These are phyloP conservation scores for Aspidiotus destructor DNA, from an alignment of 2,888 invertebrate species.

Conservation along the genomic window DNA sequence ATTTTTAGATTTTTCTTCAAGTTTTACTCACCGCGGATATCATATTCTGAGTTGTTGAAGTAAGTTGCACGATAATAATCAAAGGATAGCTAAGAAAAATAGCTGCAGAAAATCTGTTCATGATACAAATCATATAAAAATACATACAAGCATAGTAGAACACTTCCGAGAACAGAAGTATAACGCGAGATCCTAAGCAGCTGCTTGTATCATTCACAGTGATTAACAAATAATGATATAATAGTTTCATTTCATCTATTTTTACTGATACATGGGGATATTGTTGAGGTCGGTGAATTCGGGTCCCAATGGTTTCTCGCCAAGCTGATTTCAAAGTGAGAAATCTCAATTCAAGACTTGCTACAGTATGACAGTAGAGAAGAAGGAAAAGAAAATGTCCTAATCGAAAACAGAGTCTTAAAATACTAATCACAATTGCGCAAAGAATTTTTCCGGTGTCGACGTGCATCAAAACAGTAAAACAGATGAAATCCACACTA, in stretches of 20 bases:
- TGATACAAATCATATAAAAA: constrained; percentile 19
- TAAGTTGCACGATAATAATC: not conserved
- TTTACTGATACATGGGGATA: not conserved
- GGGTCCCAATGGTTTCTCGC: not conserved
- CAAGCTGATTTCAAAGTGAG: constrained; percentile 9
- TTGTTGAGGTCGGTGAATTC: not conserved
- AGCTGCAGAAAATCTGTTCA: not conserved
- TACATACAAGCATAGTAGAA: constrained; percentile 15
- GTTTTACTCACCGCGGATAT: constrained; percentile 16
- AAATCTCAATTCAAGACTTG: constrained; percentile 13
- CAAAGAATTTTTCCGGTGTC: too few relatives aligned
- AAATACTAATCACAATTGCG: too few relatives aligned
- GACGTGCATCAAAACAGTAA: too few relatives aligned
- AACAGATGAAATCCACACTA: too few relatives aligned
- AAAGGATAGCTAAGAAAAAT: constrained; percentile 8
- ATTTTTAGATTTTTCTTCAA: not conserved
- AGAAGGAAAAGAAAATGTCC: too few relatives aligned
- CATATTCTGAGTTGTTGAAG: constrained; percentile 3
- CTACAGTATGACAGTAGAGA: too few relatives aligned
- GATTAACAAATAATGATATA: constrained; percentile 1
- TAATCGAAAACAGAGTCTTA: too few relatives aligned
- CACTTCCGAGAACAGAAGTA: not conserved
- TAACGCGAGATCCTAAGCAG: constrained; percentile 16
- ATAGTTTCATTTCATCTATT: not conserved
- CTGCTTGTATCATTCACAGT: not conserved